Percentiles rank a stretch among this genome's conserved stretches.
phyloP scores from a whole-genome alignment of 2,888 invertebrate species.

The Campoplex capitator region DNA sequence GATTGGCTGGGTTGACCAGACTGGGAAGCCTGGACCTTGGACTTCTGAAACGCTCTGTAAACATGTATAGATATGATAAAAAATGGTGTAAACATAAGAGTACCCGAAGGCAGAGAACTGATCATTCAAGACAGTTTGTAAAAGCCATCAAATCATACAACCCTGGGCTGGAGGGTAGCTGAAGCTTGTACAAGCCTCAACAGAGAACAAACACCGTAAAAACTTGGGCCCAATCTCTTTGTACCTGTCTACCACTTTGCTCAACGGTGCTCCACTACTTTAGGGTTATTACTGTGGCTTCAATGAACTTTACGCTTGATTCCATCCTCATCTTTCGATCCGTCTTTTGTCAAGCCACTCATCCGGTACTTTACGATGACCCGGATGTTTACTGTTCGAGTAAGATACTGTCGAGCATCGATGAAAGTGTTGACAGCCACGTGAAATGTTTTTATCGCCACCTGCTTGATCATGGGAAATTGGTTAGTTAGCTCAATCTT shows the following conservation, averaged over 20 bases:
- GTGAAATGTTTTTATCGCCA: not conserved
- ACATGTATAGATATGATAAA: not conserved
- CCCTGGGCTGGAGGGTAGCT: not conserved
- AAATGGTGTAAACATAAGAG: slow-evolving; percentile 13
- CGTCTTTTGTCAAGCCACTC: not conserved
- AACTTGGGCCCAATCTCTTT: slow-evolving; percentile 43
- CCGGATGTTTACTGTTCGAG: not conserved
- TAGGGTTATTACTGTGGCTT: not conserved
- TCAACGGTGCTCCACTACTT: slow-evolving; percentile 19
- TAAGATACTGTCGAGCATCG: not conserved
- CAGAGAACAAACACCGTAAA: slow-evolving; percentile 31
- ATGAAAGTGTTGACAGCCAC: not conserved
- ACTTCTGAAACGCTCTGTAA: slow-evolving; percentile 1
- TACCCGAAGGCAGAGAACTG: not conserved
- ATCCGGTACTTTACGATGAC: slow-evolving; percentile 36
- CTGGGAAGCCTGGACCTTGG: not conserved
- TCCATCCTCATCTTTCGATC: slow-evolving; percentile 30
- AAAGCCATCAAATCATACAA: slow-evolving; percentile 40
- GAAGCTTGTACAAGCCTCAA: not conserved
- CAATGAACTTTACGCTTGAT: slow-evolving; percentile 38
- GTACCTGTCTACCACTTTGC: slow-evolving; percentile 6
- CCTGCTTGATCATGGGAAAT: not conserved
- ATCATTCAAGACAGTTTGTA: slow-evolving; percentile 18
- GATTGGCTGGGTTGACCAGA: no score
- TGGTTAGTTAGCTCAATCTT: not conserved